Evolutionary conservation across 2,888 invertebrate species (phyloP), one percentile per base, ranked within the genome.

Genomic region (Prostheceraeus crozeri): DNA sequence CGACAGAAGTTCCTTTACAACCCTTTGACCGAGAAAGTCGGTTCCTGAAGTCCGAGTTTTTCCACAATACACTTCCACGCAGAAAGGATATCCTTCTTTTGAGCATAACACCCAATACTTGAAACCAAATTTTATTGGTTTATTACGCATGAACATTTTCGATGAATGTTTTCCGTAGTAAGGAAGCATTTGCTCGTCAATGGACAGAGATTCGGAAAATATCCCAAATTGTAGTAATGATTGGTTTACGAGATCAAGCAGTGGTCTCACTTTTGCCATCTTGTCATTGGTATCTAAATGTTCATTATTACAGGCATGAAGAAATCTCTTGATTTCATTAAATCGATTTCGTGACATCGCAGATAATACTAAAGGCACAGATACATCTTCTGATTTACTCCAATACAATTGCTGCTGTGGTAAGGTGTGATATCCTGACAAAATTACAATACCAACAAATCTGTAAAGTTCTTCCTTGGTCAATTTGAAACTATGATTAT

Each of bases 171-270:
- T n/a, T 28, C 14, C 48, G 28, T 6, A 48, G 28, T 48, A 48
- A 10, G 48, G 48, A 10, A 48, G n/a, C n/a, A n/a, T 48, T 48
- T 48, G 48, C 28, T 48, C 48, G 28, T 48, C 48, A 48, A 48
- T 25, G 14, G 25, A 28, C 28, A 48, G 14, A 14, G 8, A 30
- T 30, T 48, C 14, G 25, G 25, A 28, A 30, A 48, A 40, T 16
- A 40, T 19, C 6, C n/a, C 40, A 8, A 40, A 40, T 40, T 40
- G 40, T 40, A 19, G 40, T 8, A 8, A 40, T 19, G 14, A 19
- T 19, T 6, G 28, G 10, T 48, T 25, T 6, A 48, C 27, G 8
- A 48, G 8, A 48, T 48, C 14, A 10, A 48, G 28, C 11, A 28
- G 28, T 48, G 25, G 48, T 6, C 23, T 25, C 6, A 48, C 48